These are phyloP conservation scores for Drosophila athabasca DNA, from an alignment of 1,140 invertebrate species.

Conservation along the genomic window DNA sequence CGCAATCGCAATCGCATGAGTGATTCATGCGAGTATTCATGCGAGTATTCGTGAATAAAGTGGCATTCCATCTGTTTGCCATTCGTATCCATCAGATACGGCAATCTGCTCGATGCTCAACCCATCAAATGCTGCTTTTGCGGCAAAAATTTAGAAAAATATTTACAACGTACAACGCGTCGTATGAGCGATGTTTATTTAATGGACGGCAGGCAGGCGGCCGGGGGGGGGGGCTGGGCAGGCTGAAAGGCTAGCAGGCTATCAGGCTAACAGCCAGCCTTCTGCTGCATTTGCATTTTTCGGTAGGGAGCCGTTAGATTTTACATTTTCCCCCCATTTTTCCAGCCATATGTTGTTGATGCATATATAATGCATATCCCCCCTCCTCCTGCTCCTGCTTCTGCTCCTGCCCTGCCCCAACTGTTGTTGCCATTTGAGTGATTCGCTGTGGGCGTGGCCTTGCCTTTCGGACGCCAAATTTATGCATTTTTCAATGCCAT, in stretches of 20 bases:
- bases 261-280: too few relatives aligned
- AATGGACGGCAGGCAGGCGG: conserved; percentile 13
- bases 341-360: conserved; percentile 50
- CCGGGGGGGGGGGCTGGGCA: too few relatives aligned
- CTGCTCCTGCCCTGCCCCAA: too few relatives aligned
- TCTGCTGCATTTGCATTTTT: conserved; percentile 46
- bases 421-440: conserved; percentile 54
- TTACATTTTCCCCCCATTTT: conserved; percentile 40
- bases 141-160: conserved; percentile 5
- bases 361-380: conserved; percentile 52
- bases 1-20: conserved; percentile 25
- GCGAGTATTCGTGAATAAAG: conserved; percentile 27
- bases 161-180: conserved; percentile 48
- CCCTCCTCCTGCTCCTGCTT: neutral
- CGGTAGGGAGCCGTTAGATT: conserved; percentile 37
- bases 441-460: conserved; percentile 65
- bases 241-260: too few relatives aligned
- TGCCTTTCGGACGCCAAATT: conserved; percentile 42
- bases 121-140: conserved; percentile 39
- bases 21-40: conserved; percentile 23
- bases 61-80: conserved; percentile 44
- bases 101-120: conserved; percentile 20
- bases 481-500: conserved; percentile 81
- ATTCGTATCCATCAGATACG: conserved; percentile 37
- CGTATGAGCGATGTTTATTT: conserved; percentile 51